Base-by-base conservation (phyloP, 2,113 vertebrate genomes). In the Chionomys nivalis region DNA sequence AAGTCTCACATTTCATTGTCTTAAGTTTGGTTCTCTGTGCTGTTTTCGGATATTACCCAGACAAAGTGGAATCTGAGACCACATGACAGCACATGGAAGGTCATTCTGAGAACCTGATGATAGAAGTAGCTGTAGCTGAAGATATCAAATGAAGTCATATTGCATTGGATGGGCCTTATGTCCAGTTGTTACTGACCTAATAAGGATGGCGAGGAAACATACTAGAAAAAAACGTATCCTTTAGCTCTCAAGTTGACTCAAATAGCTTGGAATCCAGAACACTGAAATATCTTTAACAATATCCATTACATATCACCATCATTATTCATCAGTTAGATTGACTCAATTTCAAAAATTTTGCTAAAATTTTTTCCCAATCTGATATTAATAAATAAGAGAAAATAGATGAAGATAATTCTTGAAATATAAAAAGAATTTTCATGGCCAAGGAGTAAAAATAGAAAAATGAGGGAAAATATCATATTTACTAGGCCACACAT, bases 1-100 rank as follows among this genome's bases (percentile, higher is more conserved):
- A 73, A 70, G 9, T 52, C 12, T 70, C 36, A 42, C 3, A 52
- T 49, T 23, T 52, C 5, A 5, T 1, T 6, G 9, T 49, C 3
- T 14, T 7, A 42, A 23, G 1, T 5, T 28, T n/a, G 7, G 7
- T 66, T 65, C 42, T 36, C 58, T 65, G 10, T 55, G 44, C 36
- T 79, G 36, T 11, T 33, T 87, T 24, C 33, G 1, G n/a, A 58
- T 33, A 52, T 31, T 42, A 49, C 8, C 23, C 72, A 49, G 31
- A 8, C 49, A 55, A 42, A 8, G 0, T 11, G 3, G 1, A 90
- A 58, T 12, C 33, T 31, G 61, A 31, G 10, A 28, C 17, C 19
- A 5, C 19, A 4, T 7, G 21, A 6, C 7, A 7, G 4, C 1
- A 4, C 13, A 5, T 24, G 24, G 33, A 26, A 10, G 11, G 5